A percentile compares a stretch with the other conserved stretches of the same genome.
These are phyloP conservation scores for Leptonema lineaticorne DNA, from an alignment of 1,140 invertebrate species.

Conservation along the genomic window DNA sequence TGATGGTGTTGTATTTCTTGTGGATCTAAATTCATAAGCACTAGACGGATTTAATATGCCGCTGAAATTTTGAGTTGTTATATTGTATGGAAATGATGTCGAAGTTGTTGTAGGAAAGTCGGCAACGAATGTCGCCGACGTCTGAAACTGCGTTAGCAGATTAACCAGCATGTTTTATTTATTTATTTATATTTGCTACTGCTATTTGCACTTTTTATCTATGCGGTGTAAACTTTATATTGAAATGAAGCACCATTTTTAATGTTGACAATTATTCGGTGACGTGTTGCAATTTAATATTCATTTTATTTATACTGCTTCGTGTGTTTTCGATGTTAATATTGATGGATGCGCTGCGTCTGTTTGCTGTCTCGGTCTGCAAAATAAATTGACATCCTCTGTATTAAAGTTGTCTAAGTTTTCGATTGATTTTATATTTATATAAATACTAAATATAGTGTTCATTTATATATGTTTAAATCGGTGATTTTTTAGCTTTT, in stretches of 20 bases:
- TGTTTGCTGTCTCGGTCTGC: not conserved
- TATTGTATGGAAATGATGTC: slow-evolving; percentile 16
- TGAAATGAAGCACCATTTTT: slow-evolving; percentile 23
- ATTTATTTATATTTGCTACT: not conserved
- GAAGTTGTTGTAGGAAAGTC: slow-evolving; percentile 21
- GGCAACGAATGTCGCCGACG: slow-evolving; percentile 24
- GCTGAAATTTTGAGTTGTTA: slow-evolving; percentile 18
- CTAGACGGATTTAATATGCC: slow-evolving; percentile 12
- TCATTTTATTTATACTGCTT: not conserved
- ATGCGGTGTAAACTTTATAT: slow-evolving; percentile 25
- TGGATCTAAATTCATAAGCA: slow-evolving; percentile 29
- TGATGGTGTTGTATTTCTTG: not conserved
- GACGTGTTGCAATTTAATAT: not conserved
- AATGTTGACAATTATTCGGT: not conserved
- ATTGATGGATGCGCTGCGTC: not conserved
- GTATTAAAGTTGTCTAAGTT: too few relatives aligned
- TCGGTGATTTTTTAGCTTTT: too few relatives aligned
- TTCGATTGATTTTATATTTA: too few relatives aligned
- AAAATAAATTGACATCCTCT: slow-evolving; percentile 10
- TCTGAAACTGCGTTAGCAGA: slow-evolving; percentile 28
- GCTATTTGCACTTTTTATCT: slow-evolving; percentile 15
- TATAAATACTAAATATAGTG: too few relatives aligned
- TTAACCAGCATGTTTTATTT: slow-evolving; percentile 31
- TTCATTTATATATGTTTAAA: too few relatives aligned
- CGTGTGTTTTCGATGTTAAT: not conserved